phyloP scores from a whole-genome alignment of 2,888 invertebrate species.

The Dasysyrphus tricinctus region DNA sequence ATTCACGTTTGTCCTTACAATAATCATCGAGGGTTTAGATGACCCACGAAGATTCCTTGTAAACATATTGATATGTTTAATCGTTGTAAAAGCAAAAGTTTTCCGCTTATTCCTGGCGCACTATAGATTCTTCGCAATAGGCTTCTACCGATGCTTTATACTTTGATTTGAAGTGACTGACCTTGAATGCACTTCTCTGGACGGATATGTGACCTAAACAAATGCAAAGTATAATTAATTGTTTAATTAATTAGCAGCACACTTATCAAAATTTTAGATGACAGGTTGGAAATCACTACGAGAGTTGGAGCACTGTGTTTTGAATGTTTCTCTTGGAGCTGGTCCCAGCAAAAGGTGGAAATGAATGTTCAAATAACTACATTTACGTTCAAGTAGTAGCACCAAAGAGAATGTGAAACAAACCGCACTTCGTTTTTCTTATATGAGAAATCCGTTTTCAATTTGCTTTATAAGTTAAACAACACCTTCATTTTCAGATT shows the following conservation, averaged over 20 bases:
- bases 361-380: slow-evolving; percentile 88
- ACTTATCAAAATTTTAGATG: slow-evolving; percentile 95
- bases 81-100: slow-evolving; percentile 95
- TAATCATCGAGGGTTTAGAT: slow-evolving; percentile 90
- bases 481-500: neutral
- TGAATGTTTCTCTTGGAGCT: slow-evolving; percentile 85
- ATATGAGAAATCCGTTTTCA: slow-evolving; percentile 87
- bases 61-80: slow-evolving; percentile 92
- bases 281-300: slow-evolving; percentile 91
- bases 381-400: slow-evolving; percentile 89
- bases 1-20: slow-evolving; percentile 90
- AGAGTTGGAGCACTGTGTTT: slow-evolving; percentile 92
- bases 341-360: slow-evolving; percentile 91
- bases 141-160: slow-evolving; percentile 89
- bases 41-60: slow-evolving; percentile 94
- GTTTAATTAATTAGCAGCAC: neutral
- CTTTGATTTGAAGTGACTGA: slow-evolving; percentile 86
- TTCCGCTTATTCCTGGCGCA: slow-evolving; percentile 93
- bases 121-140: slow-evolving; percentile 94
- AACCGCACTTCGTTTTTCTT: slow-evolving; percentile 92
- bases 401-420: slow-evolving; percentile 88
- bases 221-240: neutral
- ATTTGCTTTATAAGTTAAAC: slow-evolving; percentile 79
- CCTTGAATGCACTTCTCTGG: slow-evolving; percentile 91
- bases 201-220: slow-evolving; percentile 90